Evolutionary conservation across 2,113 vertebrate genomes (phyloP).

Genomic region (Anguilla rostrata): DNA sequence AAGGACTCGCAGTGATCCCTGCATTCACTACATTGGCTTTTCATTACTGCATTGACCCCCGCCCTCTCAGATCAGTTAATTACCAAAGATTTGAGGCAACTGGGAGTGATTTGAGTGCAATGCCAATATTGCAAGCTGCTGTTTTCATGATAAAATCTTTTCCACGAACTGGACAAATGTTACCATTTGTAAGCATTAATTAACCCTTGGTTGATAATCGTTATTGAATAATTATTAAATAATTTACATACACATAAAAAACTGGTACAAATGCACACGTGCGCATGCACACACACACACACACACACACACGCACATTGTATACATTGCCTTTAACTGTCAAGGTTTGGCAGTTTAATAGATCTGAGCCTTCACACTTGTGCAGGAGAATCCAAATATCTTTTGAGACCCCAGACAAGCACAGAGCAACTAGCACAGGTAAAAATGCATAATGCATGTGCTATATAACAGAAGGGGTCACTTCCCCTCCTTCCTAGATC

Average conservation of each 20-base stretch:
- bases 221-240: not conserved
- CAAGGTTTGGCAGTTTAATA: not conserved
- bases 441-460: not conserved
- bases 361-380: not conserved
- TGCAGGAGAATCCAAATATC: not conserved
- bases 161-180: not conserved
- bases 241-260: not conserved
- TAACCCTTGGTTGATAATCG: not conserved
- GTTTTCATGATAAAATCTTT: conserved; percentile 1
- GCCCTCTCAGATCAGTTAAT: conserved; percentile 17
- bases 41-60: conserved; percentile 10
- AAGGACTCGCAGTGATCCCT: not conserved
- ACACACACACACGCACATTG: not conserved
- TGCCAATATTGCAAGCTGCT: not conserved
- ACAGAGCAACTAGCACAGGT: not conserved
- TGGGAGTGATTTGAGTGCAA: not conserved
- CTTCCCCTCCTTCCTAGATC: not conserved
- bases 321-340: not conserved
- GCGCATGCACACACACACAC: not conserved
- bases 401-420: not conserved
- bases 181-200: not conserved
- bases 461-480: not conserved
- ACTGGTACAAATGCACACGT: not conserved
- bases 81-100: conserved; percentile 10
- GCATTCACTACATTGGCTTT: conserved; percentile 7